These are phyloP conservation scores for Tyria jacobaeae DNA, from an alignment of 2,888 invertebrate genomes.

Conservation along the genomic window DNA sequence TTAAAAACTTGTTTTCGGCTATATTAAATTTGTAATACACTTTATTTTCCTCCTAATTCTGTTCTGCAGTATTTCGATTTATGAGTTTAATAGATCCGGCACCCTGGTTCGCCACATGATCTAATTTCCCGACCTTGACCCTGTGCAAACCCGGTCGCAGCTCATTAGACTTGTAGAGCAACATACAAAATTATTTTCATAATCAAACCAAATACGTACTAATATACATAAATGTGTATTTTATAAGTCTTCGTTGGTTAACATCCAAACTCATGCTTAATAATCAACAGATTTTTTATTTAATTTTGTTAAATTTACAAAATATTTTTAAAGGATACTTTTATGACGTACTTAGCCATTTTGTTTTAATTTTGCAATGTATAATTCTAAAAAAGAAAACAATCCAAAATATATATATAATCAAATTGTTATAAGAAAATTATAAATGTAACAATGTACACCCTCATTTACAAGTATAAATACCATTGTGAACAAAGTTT, in stretches of 20 bases:
- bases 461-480: no score
- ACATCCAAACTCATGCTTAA: no score
- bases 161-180: conserved; percentile 2
- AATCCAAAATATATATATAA: no score
- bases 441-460: no score
- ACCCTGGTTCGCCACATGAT: conserved; percentile 22
- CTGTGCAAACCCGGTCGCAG: conserved; percentile 6
- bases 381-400: no score
- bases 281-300: background rate
- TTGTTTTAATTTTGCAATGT: no score
- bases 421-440: no score
- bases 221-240: background rate
- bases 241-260: background rate
- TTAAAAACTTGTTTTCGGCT: no score
- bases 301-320: background rate
- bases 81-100: conserved; percentile 25
- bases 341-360: no score
- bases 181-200: background rate
- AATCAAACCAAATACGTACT: background rate
- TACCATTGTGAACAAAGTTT: no score
- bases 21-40: background rate
- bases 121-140: conserved; percentile 22
- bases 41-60: background rate
- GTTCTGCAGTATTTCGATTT: conserved; percentile 16
- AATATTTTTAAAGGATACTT: no score